phyloP scores from a whole-genome alignment of 2,888 invertebrate species.

The Branchipolynoe longqiensis region DNA sequence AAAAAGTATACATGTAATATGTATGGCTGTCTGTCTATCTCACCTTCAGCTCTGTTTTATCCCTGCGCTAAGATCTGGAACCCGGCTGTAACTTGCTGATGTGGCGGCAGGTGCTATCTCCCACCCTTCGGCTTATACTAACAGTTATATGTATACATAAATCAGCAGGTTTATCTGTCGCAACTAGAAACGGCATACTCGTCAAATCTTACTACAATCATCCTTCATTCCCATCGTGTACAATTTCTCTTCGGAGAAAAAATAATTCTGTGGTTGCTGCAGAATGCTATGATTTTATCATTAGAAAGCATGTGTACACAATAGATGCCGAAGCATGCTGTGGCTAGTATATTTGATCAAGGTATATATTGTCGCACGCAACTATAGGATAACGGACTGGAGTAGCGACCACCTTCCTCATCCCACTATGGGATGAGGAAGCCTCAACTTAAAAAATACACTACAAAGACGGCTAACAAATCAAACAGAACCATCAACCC shows the following conservation, averaged over 20 bases:
- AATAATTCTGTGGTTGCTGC: too few relatives aligned
- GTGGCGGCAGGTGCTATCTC: conserved; percentile 8
- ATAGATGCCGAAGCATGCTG: too few relatives aligned
- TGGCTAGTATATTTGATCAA: too few relatives aligned
- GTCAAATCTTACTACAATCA: conserved; percentile 11
- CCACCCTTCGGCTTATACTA: conserved; percentile 23
- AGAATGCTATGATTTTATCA: too few relatives aligned
- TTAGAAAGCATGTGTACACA: too few relatives aligned
- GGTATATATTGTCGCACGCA: too few relatives aligned
- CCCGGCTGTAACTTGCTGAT: conserved; percentile 21
- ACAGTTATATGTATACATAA: neutral
- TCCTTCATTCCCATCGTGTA: neutral
- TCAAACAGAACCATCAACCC: neutral
- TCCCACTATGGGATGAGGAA: too few relatives aligned
- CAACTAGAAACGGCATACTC: conserved; percentile 12
- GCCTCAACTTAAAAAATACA: too few relatives aligned
- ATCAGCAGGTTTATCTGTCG: conserved; percentile 25
- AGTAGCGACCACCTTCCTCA: neutral
- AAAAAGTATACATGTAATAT: conserved; percentile 44
- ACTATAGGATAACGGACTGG: too few relatives aligned
- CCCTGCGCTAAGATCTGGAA: conserved; percentile 33
- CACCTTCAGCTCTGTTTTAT: neutral
- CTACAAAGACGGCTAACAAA: neutral
- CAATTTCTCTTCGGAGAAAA: neutral
- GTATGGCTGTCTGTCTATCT: conserved; percentile 45